These are phyloP conservation scores for Scaptomyza tumidula DNA, from an alignment of 2,888 invertebrate genomes.

Conservation along the genomic window DNA sequence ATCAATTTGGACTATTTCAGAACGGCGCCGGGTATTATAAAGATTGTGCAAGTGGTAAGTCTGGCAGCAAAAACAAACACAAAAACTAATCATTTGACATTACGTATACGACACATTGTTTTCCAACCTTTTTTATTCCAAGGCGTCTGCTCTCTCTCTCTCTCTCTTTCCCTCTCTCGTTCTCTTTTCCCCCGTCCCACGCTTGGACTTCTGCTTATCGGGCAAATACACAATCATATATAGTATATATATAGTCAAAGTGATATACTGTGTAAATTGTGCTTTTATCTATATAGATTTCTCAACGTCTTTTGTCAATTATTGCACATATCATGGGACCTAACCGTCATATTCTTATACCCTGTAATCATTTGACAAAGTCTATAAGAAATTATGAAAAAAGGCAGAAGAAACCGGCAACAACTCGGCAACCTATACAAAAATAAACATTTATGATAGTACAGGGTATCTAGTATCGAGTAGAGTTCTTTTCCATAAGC, in stretches of 20 bases:
- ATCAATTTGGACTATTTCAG: conserved; percentile 92
- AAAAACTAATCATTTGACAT: not conserved
- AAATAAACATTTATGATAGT: not conserved
- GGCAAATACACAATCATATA: not conserved
- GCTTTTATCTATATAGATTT: conserved; percentile 55
- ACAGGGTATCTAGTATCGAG: not conserved
- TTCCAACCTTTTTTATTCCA: not conserved
- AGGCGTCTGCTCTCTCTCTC: not conserved
- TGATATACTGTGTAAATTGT: conserved; percentile 52
- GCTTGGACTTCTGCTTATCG: conserved; percentile 23
- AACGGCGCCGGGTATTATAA: conserved; percentile 92
- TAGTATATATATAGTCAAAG: not conserved
- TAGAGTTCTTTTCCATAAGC: not conserved
- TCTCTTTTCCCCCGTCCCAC: not conserved
- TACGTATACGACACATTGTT: conserved; percentile 14
- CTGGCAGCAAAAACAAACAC: too few species aligned
- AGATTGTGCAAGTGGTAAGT: conserved; percentile 92
- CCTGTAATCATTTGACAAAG: not conserved
- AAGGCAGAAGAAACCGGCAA: not conserved
- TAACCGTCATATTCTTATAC: conserved; percentile 16
- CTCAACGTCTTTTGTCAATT: conserved; percentile 43
- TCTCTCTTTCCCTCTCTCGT: not conserved
- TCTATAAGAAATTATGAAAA: not conserved
- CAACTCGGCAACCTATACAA: too few species aligned
- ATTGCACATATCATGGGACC: conserved; percentile 34